Evolutionary conservation across 2,113 vertebrate species (phyloP).

Genomic region (Oreotragus oreotragus): DNA sequence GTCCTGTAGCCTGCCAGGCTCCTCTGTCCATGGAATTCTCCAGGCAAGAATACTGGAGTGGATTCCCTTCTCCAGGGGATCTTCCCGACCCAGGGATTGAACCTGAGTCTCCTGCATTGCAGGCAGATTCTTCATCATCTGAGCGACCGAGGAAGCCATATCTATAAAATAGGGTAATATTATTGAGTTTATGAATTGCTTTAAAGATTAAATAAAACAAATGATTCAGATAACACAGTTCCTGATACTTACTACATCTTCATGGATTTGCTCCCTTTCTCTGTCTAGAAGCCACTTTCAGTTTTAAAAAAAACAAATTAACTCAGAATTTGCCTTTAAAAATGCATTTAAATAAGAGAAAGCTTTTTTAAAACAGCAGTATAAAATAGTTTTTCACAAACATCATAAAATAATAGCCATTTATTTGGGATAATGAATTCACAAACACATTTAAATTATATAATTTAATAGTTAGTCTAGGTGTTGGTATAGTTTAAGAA

Average conservation of each 20-base stretch:
- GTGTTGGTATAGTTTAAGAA: background rate
- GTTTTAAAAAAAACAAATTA: background rate
- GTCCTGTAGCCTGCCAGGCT: background rate
- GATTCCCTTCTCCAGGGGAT: background rate
- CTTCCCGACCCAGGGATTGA: background rate
- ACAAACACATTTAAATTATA: constrained; percentile 1
- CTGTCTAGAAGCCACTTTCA: background rate
- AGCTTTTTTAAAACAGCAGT: background rate
- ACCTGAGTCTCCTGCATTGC: background rate
- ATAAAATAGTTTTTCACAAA: background rate
- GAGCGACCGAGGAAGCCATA: background rate
- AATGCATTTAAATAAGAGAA: background rate
- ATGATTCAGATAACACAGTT: background rate
- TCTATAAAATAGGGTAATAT: background rate
- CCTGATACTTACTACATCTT: background rate
- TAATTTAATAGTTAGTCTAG: background rate
- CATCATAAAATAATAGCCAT: background rate
- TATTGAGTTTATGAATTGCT: background rate
- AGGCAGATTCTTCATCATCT: background rate
- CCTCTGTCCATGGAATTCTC: background rate
- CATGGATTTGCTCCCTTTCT: background rate
- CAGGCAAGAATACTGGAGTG: background rate
- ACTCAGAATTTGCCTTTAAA: constrained; percentile 1
- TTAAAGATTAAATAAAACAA: background rate
- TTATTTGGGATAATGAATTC: constrained; percentile 4